phyloP scores from a whole-genome alignment of 2,113 vertebrate species.

The Pituophis catenifer region DNA sequence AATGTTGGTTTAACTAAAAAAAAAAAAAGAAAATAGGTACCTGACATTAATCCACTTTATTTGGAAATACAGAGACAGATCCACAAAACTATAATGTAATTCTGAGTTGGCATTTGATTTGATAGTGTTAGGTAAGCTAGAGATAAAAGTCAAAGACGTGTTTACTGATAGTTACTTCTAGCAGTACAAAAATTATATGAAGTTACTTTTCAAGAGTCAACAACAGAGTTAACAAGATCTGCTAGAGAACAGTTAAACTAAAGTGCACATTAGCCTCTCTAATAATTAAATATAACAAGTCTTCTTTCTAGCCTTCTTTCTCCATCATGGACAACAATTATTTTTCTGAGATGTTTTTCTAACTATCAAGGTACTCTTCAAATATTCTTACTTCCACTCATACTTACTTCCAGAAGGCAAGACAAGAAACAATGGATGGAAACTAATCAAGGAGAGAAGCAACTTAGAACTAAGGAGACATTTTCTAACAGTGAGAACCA shows the following conservation, averaged over 20 bases:
- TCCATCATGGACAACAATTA: background rate
- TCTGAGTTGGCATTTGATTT: background rate
- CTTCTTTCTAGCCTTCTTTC: background rate
- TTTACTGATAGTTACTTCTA: background rate
- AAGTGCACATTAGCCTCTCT: background rate
- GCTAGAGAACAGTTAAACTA: background rate
- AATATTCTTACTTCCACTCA: background rate
- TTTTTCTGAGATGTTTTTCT: background rate
- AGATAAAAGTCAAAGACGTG: background rate
- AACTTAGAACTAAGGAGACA: no score
- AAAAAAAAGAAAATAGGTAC: background rate
- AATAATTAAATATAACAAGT: background rate
- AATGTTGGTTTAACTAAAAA: background rate
- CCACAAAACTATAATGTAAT: background rate
- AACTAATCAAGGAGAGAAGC: background rate
- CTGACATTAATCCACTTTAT: background rate
- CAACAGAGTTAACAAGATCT: background rate
- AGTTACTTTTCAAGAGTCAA: background rate
- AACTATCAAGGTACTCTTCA: background rate
- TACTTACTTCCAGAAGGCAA: background rate
- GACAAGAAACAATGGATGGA: background rate
- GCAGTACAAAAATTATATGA: background rate
- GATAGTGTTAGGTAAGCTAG: background rate
- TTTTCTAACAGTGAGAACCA: no score
- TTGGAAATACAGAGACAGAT: background rate